phyloP scores from a whole-genome alignment of 92 coral and sea anemone species.

The Zoanthus solanderi region DNA sequence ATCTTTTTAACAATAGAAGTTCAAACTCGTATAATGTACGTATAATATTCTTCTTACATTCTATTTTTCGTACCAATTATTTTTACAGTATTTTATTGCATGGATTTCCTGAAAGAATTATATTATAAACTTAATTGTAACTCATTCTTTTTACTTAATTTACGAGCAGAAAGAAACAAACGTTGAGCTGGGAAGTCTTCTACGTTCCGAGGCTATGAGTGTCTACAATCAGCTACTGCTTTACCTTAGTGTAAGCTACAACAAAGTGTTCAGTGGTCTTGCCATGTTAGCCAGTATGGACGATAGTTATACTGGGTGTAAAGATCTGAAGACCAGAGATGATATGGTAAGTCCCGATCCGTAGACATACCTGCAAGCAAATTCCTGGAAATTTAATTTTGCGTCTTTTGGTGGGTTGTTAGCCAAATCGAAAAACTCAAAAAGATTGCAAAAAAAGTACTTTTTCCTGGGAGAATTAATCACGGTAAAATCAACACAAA shows the following conservation, averaged over 20 bases:
- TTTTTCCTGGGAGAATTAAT: too few species aligned
- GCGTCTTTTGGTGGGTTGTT: background rate
- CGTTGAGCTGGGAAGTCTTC: constrained; percentile 90
- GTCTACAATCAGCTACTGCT: constrained; percentile 94
- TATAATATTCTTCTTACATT: too few species aligned
- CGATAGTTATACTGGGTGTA: constrained; percentile 82
- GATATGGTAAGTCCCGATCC: constrained; percentile 75
- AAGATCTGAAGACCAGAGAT: constrained; percentile 78
- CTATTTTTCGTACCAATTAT: too few species aligned
- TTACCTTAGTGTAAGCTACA: constrained; percentile 90
- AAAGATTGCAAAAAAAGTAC: too few species aligned
- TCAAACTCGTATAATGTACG: too few species aligned
- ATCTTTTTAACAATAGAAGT: too few species aligned
- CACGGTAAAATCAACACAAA: too few species aligned
- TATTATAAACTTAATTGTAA: background rate
- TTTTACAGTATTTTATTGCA: too few species aligned
- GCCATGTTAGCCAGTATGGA: constrained; percentile 95
- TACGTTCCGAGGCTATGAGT: constrained; percentile 93
- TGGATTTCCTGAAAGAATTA: too few species aligned
- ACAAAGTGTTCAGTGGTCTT: constrained; percentile 94
- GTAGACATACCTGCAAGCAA: background rate
- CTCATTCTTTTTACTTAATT: background rate
- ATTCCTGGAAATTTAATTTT: too few species aligned
- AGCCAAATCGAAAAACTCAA: too few species aligned
- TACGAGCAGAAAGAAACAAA: constrained; percentile 75